Evolutionary conservation across 2,888 invertebrate genomes (phyloP), one percentile per base, ranked within the genome.

Genomic region (Drosophila kokeensis): DNA sequence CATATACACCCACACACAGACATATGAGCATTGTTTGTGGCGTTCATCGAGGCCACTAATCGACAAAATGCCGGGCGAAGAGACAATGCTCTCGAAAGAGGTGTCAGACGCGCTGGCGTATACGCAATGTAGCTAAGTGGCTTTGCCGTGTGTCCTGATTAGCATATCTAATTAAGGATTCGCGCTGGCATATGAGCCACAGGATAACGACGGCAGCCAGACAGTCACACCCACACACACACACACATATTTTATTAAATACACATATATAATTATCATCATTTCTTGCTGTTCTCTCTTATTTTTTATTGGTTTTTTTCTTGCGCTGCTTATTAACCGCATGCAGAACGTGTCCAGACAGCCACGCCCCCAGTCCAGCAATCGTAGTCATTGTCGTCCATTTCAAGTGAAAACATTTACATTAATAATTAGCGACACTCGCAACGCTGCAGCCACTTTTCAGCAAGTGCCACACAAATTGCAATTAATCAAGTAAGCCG

Each of bases 151-250:
- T 50, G 58, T 73, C 36, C 89, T 91, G 75, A 88, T 90, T 90
- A 91, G 89, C 91, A 89, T 91, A 90, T 91, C 82, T 87, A 91
- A 91, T 86, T 89, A 86, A 81, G 90, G 81, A 67, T 61, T 55
- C 58, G 21, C 50, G 81, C 64, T 65, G 60, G 68, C 84, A 83
- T 83, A 83, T 78, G 79, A 82, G 81, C 61, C 64, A 67, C 77
- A 71, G 87, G 83, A 89, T 90, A 86, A 90, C 86, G 87, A 79
- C 79, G 82, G 81, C 83, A 72, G 77, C 71, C 88, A 76, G 85
- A 79, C 82, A 77, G 40, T 27, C 69, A 69, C 71, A 68, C 61
- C 42, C 48, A 42, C 55, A 29, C 40, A 48, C 42, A 45, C 27
- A 69, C 29, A 34, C 50, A 24, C 50, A n/a, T 24, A 24, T 45